Evolutionary conservation across 2,888 invertebrate species (phyloP).

Genomic region (Eristalinus aeneus): DNA sequence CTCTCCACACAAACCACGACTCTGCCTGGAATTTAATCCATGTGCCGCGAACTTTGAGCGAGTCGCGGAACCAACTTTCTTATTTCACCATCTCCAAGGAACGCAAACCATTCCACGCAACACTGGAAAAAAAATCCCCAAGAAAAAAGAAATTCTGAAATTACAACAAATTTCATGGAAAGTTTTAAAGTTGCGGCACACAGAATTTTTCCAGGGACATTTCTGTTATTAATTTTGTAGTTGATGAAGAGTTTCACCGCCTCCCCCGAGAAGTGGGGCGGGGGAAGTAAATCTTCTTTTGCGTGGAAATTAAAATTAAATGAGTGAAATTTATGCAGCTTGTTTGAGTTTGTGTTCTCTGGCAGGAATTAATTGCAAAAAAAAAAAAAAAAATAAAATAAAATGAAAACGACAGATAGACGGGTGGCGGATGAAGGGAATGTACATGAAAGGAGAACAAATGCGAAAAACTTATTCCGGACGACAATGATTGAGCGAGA

Average conservation of each 20-base stretch:
- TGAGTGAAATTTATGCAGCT: slow-evolving; percentile 62
- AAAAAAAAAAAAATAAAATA: neutral
- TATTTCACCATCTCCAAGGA: slow-evolving; percentile 45
- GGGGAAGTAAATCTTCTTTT: slow-evolving; percentile 47
- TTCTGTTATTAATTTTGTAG: slow-evolving; percentile 58
- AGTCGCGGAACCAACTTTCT: slow-evolving; percentile 42
- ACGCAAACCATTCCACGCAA: slow-evolving; percentile 40
- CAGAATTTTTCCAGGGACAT: slow-evolving; percentile 55
- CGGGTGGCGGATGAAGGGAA: neutral
- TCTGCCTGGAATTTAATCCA: slow-evolving; percentile 45
- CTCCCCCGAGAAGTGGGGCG: neutral
- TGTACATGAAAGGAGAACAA: slow-evolving; percentile 1
- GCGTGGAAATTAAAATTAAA: slow-evolving; percentile 61
- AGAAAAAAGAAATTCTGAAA: slow-evolving; percentile 1
- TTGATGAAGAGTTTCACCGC: slow-evolving; percentile 55
- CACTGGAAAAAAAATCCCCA: slow-evolving; percentile 3
- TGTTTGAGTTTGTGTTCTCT: slow-evolving; percentile 49
- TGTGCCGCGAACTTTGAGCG: slow-evolving; percentile 56
- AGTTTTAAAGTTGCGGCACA: slow-evolving; percentile 51
- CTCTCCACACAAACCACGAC: neutral
- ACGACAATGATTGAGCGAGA: slow-evolving; percentile 51
- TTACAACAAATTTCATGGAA: slow-evolving; percentile 35
- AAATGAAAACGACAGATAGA: neutral
- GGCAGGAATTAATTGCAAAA: slow-evolving; percentile 51
- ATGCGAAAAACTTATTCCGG: slow-evolving; percentile 27